A percentile compares a stretch with the other conserved stretches of the same genome.
These are phyloP conservation scores for Nephrotoma appendiculata DNA, from an alignment of 2,888 invertebrate genomes.

Conservation along the genomic window DNA sequence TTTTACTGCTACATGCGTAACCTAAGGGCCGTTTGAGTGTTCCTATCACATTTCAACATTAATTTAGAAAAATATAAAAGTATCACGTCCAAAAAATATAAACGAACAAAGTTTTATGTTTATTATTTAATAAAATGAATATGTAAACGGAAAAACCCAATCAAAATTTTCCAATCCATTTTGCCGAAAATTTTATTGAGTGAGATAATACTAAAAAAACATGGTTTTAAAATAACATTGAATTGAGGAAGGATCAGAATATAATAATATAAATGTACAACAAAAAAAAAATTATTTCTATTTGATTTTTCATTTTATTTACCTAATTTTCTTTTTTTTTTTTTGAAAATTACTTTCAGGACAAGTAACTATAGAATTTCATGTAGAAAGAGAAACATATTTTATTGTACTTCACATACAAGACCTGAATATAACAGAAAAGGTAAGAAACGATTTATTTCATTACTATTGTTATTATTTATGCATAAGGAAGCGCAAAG, in stretches of 20 bases:
- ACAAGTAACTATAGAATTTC: slow-evolving; percentile 74
- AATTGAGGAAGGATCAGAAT: background rate
- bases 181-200: background rate
- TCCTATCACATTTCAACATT: background rate
- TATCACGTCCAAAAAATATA: background rate
- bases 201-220: background rate
- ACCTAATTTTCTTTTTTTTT: background rate
- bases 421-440: slow-evolving; percentile 73
- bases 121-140: background rate
- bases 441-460: slow-evolving; percentile 31
- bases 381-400: slow-evolving; percentile 64
- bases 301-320: background rate
- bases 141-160: background rate
- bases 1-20: background rate
- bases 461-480: background rate
- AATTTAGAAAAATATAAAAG: background rate
- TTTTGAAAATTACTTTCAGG: slow-evolving; percentile 34
- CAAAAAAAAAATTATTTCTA: background rate
- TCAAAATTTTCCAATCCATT: background rate
- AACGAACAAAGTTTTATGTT: background rate
- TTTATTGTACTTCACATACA: slow-evolving; percentile 75
- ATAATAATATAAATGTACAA: background rate
- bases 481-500: background rate
- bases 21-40: background rate
- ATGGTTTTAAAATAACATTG: background rate